These are phyloP conservation scores for Rhinogobio ventralis DNA, from an alignment of 2,797 vertebrate species.

Conservation along the genomic window DNA sequence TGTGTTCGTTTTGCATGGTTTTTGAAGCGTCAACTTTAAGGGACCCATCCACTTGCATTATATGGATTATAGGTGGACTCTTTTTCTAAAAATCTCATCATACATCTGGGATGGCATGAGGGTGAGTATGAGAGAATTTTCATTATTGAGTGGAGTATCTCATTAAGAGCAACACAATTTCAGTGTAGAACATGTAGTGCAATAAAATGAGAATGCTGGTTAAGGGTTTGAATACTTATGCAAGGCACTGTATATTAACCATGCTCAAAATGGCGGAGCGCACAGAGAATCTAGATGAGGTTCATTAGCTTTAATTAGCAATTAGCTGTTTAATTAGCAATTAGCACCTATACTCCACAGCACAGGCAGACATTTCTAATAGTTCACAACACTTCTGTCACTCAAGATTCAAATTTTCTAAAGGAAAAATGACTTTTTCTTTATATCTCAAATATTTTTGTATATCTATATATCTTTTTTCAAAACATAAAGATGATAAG, in stretches of 20 bases:
- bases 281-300: slow-evolving; percentile 32
- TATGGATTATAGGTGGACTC: not conserved
- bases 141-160: not conserved
- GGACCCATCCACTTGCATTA: not conserved
- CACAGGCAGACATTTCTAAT: slow-evolving; percentile 46
- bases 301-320: slow-evolving; percentile 55
- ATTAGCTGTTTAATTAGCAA: slow-evolving; percentile 44
- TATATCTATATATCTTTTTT: too few relatives aligned
- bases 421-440: not conserved
- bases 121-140: not conserved
- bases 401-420: not conserved
- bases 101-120: not conserved
- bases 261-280: slow-evolving; percentile 1
- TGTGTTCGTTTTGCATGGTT: not conserved
- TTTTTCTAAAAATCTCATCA: not conserved
- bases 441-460: slow-evolving; percentile 11
- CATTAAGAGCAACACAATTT: not conserved
- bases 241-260: slow-evolving; percentile 26
- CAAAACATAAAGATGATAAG: not conserved
- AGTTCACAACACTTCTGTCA: slow-evolving; percentile 36
- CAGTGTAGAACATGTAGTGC: not conserved
- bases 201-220: not conserved
- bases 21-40: not conserved
- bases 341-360: slow-evolving; percentile 21
- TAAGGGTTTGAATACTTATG: not conserved